phyloP scores from a whole-genome alignment of 2,888 invertebrate genomes.

The Entomobrya proxima region DNA sequence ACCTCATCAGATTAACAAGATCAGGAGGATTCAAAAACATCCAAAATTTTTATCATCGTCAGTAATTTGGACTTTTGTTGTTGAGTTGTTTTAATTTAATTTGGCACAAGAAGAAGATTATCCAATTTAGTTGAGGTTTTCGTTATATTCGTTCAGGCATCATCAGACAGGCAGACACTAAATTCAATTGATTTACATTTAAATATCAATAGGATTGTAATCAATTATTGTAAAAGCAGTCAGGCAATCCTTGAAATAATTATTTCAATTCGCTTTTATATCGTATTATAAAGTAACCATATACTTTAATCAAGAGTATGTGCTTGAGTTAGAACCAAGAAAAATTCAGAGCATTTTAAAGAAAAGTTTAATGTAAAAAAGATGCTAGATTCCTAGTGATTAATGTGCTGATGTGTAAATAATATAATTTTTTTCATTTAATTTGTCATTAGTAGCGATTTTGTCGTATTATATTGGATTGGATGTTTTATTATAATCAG shows the following conservation, averaged over 20 bases:
- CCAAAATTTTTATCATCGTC: conserved; percentile 35
- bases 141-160: no score
- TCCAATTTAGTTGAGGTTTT: conserved; percentile 43
- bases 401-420: conserved; percentile 22
- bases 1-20: conserved; percentile 70
- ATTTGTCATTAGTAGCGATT: conserved; percentile 2
- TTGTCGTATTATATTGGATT: not conserved
- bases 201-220: not conserved
- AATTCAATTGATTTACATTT: conserved; percentile 39
- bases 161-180: conserved; percentile 39
- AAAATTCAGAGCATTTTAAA: not conserved
- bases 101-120: conserved; percentile 30
- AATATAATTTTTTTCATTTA: conserved; percentile 24
- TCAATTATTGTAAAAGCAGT: conserved; percentile 35
- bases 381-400: conserved; percentile 32
- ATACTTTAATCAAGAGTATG: conserved; percentile 27
- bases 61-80: conserved; percentile 57
- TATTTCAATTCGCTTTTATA: conserved; percentile 29
- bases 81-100: conserved; percentile 59
- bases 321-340: conserved; percentile 1
- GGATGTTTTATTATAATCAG: not conserved
- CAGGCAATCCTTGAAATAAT: conserved; percentile 12
- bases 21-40: conserved; percentile 61
- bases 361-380: conserved; percentile 7
- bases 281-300: no score